Conservation (phyloP, 2,888 invertebrate species). For the Pandemis heparana region DNA sequence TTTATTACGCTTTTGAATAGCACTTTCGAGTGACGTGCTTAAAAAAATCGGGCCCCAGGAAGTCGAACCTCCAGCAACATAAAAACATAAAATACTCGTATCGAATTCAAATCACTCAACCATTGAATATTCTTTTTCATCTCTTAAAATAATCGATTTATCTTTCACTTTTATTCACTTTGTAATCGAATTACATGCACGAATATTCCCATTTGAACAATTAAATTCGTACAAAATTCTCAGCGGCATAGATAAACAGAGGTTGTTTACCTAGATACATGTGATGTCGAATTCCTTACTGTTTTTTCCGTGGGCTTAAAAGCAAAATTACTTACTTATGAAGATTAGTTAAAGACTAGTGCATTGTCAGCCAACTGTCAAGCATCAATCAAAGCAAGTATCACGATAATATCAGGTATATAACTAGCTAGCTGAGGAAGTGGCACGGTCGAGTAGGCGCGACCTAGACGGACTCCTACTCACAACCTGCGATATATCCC, state of each 20-base stretch:
- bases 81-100: no score
- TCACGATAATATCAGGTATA: slow-evolving; percentile 27
- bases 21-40: no score
- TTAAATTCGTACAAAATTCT: not conserved
- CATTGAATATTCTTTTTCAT: no score
- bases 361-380: slow-evolving; percentile 5
- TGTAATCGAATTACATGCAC: not conserved
- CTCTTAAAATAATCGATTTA: no score
- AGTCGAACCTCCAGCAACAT: no score
- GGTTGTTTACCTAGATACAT: not conserved
- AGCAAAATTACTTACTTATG: not conserved
- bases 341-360: slow-evolving; percentile 4
- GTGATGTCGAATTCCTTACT: slow-evolving; percentile 7
- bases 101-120: no score
- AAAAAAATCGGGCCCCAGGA: no score
- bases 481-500: slow-evolving; percentile 19
- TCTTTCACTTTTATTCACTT: no score
- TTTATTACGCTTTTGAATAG: no score
- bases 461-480: slow-evolving; percentile 51
- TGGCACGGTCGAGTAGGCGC: slow-evolving; percentile 56
- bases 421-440: slow-evolving; percentile 45
- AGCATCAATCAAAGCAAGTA: not conserved
- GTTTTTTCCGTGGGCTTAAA: not conserved
- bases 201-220: not conserved
- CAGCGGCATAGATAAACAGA: not conserved